A percentile compares a stretch with the other conserved stretches of the same genome.
These are phyloP conservation scores for Formica selysi DNA, from an alignment of 1,140 invertebrate species.

Conservation along the genomic window DNA sequence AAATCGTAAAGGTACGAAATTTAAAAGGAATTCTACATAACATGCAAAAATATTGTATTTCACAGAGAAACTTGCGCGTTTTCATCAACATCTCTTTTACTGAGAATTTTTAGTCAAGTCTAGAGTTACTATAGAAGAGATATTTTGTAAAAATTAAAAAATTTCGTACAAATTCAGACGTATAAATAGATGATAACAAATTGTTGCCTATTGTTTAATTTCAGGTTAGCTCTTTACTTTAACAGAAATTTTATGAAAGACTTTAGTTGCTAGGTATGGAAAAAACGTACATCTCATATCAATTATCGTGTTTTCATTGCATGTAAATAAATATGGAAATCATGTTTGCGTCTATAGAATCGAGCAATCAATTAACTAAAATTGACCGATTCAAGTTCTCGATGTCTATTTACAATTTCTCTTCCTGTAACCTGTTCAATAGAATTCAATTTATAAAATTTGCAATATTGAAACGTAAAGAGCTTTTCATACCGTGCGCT, in stretches of 20 bases:
- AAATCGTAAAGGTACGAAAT: not conserved
- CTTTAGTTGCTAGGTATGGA: not conserved
- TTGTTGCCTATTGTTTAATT: not conserved
- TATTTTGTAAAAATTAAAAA: not conserved
- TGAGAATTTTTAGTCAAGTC: not conserved
- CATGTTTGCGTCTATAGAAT: constrained; percentile 26
- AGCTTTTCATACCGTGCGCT: constrained; percentile 36
- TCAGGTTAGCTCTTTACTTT: not conserved
- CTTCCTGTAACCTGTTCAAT: not conserved
- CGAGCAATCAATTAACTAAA: constrained; percentile 46
- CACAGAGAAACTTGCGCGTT: not conserved
- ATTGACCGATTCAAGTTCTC: constrained; percentile 11
- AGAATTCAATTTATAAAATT: constrained; percentile 47
- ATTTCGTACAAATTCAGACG: not conserved
- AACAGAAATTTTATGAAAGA: not conserved
- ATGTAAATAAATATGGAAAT: constrained; percentile 25
- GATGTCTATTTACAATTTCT: constrained; percentile 23
- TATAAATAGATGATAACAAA: not conserved
- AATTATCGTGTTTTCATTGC: constrained; percentile 21
- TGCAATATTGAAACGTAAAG: constrained; percentile 43
- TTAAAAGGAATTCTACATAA: not conserved
- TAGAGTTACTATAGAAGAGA: not conserved
- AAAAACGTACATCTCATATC: not conserved
- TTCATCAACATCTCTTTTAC: not conserved
- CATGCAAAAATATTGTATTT: not conserved